These are phyloP conservation scores for Leptopilina boulardi DNA, from an alignment of 1,140 invertebrate species.

Conservation along the genomic window DNA sequence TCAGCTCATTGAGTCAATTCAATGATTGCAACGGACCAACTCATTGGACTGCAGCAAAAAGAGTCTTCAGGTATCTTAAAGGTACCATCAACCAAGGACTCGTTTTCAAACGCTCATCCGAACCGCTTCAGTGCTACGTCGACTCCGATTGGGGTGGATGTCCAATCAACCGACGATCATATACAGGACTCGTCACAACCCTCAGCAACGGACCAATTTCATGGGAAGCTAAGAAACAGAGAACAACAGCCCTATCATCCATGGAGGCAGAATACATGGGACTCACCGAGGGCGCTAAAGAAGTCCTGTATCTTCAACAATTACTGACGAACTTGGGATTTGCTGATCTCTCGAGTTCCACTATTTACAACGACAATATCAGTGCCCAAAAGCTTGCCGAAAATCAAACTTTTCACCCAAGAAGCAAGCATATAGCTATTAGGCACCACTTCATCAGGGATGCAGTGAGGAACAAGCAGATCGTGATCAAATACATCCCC, in stretches of 20 bases:
- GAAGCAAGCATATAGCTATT: not conserved
- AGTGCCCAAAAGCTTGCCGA: not conserved
- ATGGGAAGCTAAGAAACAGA: no score
- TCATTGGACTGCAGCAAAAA: constrained; percentile 54
- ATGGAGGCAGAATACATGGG: constrained; percentile 38
- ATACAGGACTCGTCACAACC: no score
- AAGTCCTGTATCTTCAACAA: not conserved
- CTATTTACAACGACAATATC: not conserved
- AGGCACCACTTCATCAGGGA: not conserved
- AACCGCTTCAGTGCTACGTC: not conserved
- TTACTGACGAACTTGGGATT: not conserved
- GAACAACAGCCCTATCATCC: constrained; percentile 48
- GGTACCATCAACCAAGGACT: constrained; percentile 40
- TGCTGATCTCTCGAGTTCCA: not conserved
- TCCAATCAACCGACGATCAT: no score
- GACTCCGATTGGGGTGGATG: not conserved
- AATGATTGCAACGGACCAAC: constrained; percentile 47
- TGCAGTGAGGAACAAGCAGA: not conserved
- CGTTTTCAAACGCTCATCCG: not conserved
- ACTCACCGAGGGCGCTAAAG: not conserved
- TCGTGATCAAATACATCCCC: not conserved
- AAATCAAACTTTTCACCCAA: not conserved
- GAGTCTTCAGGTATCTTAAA: constrained; percentile 56
- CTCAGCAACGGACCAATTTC: no score
- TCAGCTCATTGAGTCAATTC: constrained; percentile 57